Base-by-base conservation (phyloP, 2,888 invertebrate species). In the Melanchra persicariae region DNA sequence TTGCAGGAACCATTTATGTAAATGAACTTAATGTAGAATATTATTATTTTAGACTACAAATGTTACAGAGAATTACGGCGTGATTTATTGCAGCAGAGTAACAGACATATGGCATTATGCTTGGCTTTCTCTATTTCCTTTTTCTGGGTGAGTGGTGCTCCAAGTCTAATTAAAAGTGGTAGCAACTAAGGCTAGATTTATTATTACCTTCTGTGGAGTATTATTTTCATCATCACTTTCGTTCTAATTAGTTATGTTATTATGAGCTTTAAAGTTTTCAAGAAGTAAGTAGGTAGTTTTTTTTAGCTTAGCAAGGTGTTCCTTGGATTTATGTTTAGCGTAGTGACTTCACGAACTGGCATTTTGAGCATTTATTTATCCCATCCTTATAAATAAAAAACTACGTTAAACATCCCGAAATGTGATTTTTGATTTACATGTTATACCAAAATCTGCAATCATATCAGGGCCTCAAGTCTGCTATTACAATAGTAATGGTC, bases 131-230 rank as follows among this genome's bases (percentile, higher is more conserved):
- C 40, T 49, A n/a, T 52, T 49, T 43, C 26, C 6, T 57, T 66
- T 72, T 72, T 58, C 24, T 43, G 61, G 22, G n/a, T 47, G 47
- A 58, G 47, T 34, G 30, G 30, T 61, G 24, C 40, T 64, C 17
- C 49, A 37, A 70, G 40, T 77, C 63, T 51, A 54, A 70, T 77
- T 70, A 70, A 70, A 75, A 77, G 59, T 63, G 34, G 34, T 43
- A 22, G 3, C 19, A n/a, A 47, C 40, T 52, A 47, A 26, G 34
- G 10, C 26, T 66, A 26, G 47, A 43, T 59, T 60, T 52, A 60
- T 55, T 55, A 30, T 65, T 54, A 52, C 72, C 34, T 59, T 51
- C 34, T 47, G 34, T 43, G 22, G 12, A 61, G 6, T 61, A 61
- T 30, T 77, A 60, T 49, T 64, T 66, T 45, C 22, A 34, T 58